phyloP scores from a whole-genome alignment of 2,113 vertebrate genomes.

The Eretmochelys imbricata region DNA sequence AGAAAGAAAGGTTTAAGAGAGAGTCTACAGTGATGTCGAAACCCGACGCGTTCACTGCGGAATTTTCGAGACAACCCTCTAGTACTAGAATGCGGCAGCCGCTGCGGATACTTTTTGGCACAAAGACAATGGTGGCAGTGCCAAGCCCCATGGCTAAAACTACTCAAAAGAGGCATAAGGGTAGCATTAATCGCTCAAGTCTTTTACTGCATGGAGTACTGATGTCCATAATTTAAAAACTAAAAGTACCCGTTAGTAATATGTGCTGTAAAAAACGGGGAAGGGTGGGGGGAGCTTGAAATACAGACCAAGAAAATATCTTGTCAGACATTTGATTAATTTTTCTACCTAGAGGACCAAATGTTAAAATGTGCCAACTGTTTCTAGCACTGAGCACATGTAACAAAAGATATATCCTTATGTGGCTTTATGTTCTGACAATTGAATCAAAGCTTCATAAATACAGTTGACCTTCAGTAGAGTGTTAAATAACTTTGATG shows the following conservation, averaged over 20 bases:
- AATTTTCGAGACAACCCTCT: constrained; percentile 88
- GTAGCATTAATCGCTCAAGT: constrained; percentile 91
- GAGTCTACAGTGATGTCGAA: constrained; percentile 50
- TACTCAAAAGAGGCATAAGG: constrained; percentile 93
- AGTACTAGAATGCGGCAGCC: constrained; percentile 92
- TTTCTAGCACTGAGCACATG: not conserved
- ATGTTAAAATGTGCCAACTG: constrained; percentile 50
- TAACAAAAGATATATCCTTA: constrained; percentile 37
- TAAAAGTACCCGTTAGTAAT: constrained; percentile 71
- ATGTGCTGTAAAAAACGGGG: constrained; percentile 45
- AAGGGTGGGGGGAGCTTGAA: not conserved
- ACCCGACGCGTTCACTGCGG: constrained; percentile 76
- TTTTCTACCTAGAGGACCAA: constrained; percentile 69
- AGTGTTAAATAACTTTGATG: constrained; percentile 48
- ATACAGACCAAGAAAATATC: constrained; percentile 56
- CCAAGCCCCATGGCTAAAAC: constrained; percentile 97
- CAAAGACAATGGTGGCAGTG: constrained; percentile 90
- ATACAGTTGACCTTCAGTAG: constrained; percentile 48
- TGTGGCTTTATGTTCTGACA: not conserved
- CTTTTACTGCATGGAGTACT: constrained; percentile 80
- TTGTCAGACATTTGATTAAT: constrained; percentile 61
- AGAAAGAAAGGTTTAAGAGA: constrained; percentile 39
- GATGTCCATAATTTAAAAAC: constrained; percentile 81
- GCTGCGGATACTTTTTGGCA: constrained; percentile 98
- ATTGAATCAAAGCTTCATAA: constrained; percentile 50